These are phyloP conservation scores for Peromyscus eremicus DNA, from an alignment of 2,797 vertebrate genomes.

Conservation along the genomic window DNA sequence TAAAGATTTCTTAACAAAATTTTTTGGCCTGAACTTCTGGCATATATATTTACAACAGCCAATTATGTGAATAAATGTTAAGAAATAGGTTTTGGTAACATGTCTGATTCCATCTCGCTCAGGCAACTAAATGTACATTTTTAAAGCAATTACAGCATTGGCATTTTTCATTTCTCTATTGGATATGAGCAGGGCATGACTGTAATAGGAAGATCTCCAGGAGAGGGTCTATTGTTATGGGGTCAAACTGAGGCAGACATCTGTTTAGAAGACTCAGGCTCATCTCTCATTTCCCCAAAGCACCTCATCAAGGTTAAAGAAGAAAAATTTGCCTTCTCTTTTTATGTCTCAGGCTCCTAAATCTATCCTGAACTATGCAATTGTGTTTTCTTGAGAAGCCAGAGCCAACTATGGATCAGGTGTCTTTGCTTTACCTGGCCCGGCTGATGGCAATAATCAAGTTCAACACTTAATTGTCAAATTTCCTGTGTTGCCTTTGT, in stretches of 20 bases:
- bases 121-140: constrained; percentile 32
- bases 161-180: neutral
- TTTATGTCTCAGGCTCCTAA: constrained; percentile 51
- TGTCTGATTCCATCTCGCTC: constrained; percentile 25
- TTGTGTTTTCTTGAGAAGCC: constrained; percentile 71
- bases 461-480: constrained; percentile 66
- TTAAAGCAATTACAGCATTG: neutral
- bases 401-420: constrained; percentile 43
- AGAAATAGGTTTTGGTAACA: constrained; percentile 15
- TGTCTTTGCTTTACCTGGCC: constrained; percentile 61
- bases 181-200: neutral
- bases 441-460: constrained; percentile 52
- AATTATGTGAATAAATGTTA: constrained; percentile 45
- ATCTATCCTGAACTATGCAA: constrained; percentile 7
- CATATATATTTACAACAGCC: constrained; percentile 19
- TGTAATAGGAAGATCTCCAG: neutral
- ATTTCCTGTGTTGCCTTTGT: constrained; percentile 62
- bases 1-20: constrained; percentile 52
- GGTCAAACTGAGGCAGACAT: constrained; percentile 49
- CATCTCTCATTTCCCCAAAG: constrained; percentile 66
- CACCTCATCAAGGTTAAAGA: constrained; percentile 66
- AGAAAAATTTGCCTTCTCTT: constrained; percentile 71
- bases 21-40: constrained; percentile 13
- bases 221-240: neutral
- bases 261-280: constrained; percentile 62